Percentiles rank a stretch among this genome's conserved stretches.
Conservation (phyloP, 2,113 vertebrate species). For the Thunnus maccoyii region DNA sequence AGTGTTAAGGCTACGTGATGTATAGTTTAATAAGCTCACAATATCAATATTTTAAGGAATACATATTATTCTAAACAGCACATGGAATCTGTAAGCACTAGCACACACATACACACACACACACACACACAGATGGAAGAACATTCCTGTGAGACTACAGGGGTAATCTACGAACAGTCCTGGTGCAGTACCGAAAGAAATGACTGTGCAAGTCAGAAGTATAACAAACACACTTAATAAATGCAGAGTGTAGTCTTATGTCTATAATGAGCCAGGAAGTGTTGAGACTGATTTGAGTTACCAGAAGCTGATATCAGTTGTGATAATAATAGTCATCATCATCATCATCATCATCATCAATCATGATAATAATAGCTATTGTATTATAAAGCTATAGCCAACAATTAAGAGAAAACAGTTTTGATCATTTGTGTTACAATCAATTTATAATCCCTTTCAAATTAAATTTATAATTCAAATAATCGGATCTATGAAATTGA, state of each 20-base stretch:
- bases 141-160: neutral
- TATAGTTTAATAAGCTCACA: constrained; percentile 64
- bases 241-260: too few relatives aligned
- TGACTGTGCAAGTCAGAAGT: too few relatives aligned
- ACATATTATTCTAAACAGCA: constrained; percentile 46
- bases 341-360: too few relatives aligned
- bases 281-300: too few relatives aligned
- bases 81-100: neutral
- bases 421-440: neutral
- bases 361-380: neutral
- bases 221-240: too few relatives aligned
- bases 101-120: neutral
- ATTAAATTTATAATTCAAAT: too few relatives aligned
- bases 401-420: neutral
- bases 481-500: too few relatives aligned
- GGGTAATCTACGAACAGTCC: neutral
- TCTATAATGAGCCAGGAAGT: too few relatives aligned
- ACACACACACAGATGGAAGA: neutral
- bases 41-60: constrained; percentile 65
- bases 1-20: constrained; percentile 48
- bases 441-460: neutral
- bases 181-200: neutral
- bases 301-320: too few relatives aligned
- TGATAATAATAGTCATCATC: too few relatives aligned
- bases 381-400: neutral